phyloP scores from a whole-genome alignment of 2,797 vertebrate genomes.

The Myripristis jacobus region DNA sequence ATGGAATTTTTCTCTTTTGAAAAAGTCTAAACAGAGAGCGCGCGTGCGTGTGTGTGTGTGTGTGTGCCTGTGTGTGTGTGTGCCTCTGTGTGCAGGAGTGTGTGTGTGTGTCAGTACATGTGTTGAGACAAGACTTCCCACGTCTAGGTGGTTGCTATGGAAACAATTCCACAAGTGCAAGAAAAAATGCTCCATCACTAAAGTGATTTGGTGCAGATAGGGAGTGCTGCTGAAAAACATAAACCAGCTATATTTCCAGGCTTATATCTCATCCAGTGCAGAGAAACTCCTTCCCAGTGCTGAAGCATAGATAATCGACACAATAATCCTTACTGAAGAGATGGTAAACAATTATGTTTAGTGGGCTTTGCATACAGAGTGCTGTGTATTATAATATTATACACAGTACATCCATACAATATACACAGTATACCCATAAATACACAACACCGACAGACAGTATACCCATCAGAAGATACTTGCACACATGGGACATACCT shows the following conservation, averaged over 20 bases:
- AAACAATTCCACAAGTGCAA: slow-evolving; percentile 62
- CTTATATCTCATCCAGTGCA: slow-evolving; percentile 7
- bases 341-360: too few relatives aligned
- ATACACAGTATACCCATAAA: too few relatives aligned
- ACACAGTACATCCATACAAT: too few relatives aligned
- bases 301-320: too few relatives aligned
- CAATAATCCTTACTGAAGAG: too few relatives aligned
- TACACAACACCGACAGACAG: too few relatives aligned
- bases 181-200: slow-evolving; percentile 31
- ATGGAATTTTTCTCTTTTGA: too few relatives aligned
- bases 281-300: background rate
- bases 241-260: background rate
- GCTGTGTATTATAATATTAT: too few relatives aligned
- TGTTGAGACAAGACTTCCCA: slow-evolving; percentile 45
- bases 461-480: too few relatives aligned
- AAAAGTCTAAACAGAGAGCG: background rate
- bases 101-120: slow-evolving; percentile 4
- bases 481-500: too few relatives aligned
- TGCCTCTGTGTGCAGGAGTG: background rate
- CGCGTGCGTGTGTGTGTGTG: background rate
- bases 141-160: slow-evolving; percentile 67
- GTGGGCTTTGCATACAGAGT: too few relatives aligned
- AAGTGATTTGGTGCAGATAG: slow-evolving; percentile 36
- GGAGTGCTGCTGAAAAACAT: slow-evolving; percentile 15
- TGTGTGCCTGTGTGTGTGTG: slow-evolving; percentile 3